These are phyloP conservation scores for Epinotia bilunana DNA, from an alignment of 2,888 invertebrate genomes.

Conservation along the genomic window DNA sequence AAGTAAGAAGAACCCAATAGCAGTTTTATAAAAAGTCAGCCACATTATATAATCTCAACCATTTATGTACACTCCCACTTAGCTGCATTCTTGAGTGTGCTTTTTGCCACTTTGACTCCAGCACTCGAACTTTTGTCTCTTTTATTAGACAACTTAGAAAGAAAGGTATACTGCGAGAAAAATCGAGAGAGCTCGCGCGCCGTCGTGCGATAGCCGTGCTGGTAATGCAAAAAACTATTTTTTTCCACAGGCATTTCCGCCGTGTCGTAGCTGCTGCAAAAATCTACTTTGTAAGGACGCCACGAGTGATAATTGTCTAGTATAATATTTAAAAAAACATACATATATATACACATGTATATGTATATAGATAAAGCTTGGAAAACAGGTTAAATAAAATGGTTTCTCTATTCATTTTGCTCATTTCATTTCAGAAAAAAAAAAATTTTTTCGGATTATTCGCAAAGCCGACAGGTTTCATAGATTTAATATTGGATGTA, in stretches of 20 bases:
- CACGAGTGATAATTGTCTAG: neutral
- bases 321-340: no score
- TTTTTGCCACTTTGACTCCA: constrained; percentile 6
- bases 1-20: no score
- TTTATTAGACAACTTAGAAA: no score
- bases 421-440: neutral
- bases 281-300: neutral
- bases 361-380: neutral
- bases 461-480: neutral
- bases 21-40: no score
- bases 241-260: neutral
- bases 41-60: no score
- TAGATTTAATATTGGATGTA: constrained; percentile 16
- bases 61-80: no score
- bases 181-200: no score
- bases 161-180: no score
- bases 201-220: no score
- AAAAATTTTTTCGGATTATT: constrained; percentile 3
- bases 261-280: neutral
- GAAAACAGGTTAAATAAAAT: no score
- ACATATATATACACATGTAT: neutral
- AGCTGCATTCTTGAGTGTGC: neutral
- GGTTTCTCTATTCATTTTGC: no score
- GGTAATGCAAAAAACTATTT: neutral
- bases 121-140: no score